Evolutionary conservation across 2,888 invertebrate genomes (phyloP).

Genomic region (Eristalis intricaria): DNA sequence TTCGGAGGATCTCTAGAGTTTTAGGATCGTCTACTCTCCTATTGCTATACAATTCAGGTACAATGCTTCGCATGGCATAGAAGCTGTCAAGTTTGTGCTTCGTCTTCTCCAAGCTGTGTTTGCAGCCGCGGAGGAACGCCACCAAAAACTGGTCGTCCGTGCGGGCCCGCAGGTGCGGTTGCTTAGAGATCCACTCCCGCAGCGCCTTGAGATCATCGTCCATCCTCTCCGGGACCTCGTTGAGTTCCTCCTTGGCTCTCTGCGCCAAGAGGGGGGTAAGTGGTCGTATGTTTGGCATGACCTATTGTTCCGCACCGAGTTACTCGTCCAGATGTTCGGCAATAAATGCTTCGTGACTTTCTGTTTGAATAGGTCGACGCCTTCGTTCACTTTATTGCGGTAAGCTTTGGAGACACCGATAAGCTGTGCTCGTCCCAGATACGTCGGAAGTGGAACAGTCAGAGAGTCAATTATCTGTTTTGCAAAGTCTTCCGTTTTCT

Average conservation of each 20-base stretch:
- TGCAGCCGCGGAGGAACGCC: slow-evolving; percentile 83
- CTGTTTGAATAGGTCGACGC: neutral
- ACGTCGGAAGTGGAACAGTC: neutral
- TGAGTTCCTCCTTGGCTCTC: slow-evolving; percentile 82
- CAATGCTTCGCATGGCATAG: slow-evolving; percentile 83
- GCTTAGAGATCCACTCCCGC: slow-evolving; percentile 83
- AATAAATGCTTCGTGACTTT: neutral
- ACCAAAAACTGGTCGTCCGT: slow-evolving; percentile 82
- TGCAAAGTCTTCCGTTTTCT: neutral
- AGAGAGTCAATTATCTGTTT: neutral
- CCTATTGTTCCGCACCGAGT: neutral
- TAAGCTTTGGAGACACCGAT: neutral
- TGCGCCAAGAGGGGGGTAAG: slow-evolving; percentile 76
- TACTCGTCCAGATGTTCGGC: neutral
- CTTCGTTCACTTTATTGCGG: neutral
- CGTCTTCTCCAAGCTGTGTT: slow-evolving; percentile 83
- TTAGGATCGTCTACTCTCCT: slow-evolving; percentile 77
- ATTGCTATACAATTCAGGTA: slow-evolving; percentile 84
- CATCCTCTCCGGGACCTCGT: slow-evolving; percentile 82
- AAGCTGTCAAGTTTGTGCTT: slow-evolving; percentile 84
- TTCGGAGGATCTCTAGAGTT: slow-evolving; percentile 76
- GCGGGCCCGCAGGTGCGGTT: slow-evolving; percentile 81
- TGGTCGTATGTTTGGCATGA: slow-evolving; percentile 77
- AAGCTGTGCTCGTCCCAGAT: neutral
- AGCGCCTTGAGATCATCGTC: slow-evolving; percentile 80